Evolutionary conservation across 2,113 vertebrate species (phyloP).

Genomic region (Triplophysa tibetana): DNA sequence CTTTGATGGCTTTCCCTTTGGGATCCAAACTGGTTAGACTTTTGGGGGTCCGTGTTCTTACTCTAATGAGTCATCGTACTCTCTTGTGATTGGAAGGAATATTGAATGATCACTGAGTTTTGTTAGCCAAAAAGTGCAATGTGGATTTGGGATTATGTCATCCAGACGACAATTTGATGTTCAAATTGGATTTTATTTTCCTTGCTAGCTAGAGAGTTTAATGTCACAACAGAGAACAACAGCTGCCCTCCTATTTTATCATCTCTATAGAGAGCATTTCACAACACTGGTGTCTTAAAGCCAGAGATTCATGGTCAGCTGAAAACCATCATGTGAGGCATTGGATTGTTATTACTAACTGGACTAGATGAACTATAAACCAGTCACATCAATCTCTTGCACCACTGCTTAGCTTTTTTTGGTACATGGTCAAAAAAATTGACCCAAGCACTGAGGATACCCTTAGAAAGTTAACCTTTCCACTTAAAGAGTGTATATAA

Average conservation of each 20-base stretch:
- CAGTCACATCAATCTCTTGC: background rate
- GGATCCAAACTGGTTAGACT: background rate
- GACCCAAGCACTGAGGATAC: too few relatives aligned
- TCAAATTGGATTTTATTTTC: background rate
- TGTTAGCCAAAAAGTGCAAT: background rate
- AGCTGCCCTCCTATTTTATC: conserved; percentile 43
- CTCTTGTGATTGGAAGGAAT: conserved; percentile 20
- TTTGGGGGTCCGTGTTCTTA: background rate
- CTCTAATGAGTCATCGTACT: conserved; percentile 13
- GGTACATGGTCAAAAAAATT: background rate
- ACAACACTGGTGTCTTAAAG: background rate
- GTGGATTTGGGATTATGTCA: background rate
- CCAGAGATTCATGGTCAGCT: conserved; percentile 40
- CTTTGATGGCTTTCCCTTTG: background rate
- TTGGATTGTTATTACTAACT: conserved; percentile 44
- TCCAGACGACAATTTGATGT: too few relatives aligned
- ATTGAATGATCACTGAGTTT: background rate
- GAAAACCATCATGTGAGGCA: conserved; percentile 42
- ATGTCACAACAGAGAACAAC: conserved; percentile 24
- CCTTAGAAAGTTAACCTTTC: too few relatives aligned
- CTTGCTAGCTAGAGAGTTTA: background rate
- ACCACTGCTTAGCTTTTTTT: background rate
- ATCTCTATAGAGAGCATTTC: conserved; percentile 35
- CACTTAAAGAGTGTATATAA: too few relatives aligned
- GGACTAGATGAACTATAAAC: background rate